Percentiles rank a stretch among this genome's conserved stretches.
phyloP scores from a whole-genome alignment of 2,888 invertebrate species.

The Bombylius major region DNA sequence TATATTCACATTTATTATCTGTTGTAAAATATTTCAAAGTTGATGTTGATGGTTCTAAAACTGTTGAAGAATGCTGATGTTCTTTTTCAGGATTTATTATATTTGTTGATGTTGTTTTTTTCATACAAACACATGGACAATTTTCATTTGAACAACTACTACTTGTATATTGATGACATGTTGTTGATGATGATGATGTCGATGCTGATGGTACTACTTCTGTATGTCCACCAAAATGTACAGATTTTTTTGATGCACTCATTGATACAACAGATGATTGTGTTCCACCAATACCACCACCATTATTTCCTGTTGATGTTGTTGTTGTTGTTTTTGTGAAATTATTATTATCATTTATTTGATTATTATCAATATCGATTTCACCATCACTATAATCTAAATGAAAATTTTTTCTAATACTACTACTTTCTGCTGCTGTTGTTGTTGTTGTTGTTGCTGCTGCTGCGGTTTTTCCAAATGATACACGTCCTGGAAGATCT shows the following conservation, averaged over 20 bases:
- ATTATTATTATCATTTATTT: background rate
- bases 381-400: constrained; percentile 31
- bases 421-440: constrained; percentile 1
- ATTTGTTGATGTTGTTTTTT: constrained; percentile 4
- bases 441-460: too few species aligned
- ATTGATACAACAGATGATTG: background rate
- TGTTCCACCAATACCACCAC: background rate
- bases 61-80: too few species aligned
- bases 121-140: constrained; percentile 23
- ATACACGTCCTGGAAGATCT: constrained; percentile 36
- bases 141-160: constrained; percentile 35
- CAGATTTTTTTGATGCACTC: constrained; percentile 25
- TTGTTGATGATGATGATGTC: background rate
- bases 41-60: background rate
- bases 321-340: background rate
- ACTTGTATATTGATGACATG: constrained; percentile 28
- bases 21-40: background rate
- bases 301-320: constrained; percentile 9
- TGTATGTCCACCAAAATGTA: constrained; percentile 28
- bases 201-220: constrained; percentile 15
- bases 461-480: constrained; percentile 26
- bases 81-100: too few species aligned
- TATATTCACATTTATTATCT: background rate
- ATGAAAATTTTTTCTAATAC: constrained; percentile 16
- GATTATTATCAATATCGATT: constrained; percentile 20